Evolutionary conservation across 1,140 invertebrate genomes (phyloP), one percentile per base, ranked within the genome.

Genomic region (Helicoverpa armigera): DNA sequence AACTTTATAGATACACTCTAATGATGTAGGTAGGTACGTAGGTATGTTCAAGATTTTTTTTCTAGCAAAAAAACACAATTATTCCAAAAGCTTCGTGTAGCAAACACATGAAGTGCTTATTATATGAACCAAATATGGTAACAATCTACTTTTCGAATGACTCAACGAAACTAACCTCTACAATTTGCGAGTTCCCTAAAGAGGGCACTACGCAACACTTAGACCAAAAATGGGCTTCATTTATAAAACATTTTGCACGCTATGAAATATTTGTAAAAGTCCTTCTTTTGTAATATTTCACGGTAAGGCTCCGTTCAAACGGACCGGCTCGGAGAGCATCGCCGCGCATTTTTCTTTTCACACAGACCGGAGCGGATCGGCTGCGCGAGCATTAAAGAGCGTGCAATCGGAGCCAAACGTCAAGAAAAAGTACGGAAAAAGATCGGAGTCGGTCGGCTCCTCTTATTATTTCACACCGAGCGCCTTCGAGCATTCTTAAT

Each of bases 191-290:
- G 65, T 14, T 56, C 43, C 60, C 18, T 14, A 53, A 31, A 54
- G 12, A 74, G 61, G 16, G 23, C 48, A 51, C 31, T 74, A 53
- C 77, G 72, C 75, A 82, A 81, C 73, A 51, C 50, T 61, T 82
- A 76, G 50, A 48, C 58, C 80, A 69, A 84, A 85, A 83, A 82
- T 79, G 75, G 80, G 60, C 14, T 56, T 51, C 63, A 18, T 73
- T 82, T 81, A 72, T 72, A 16, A 50, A 82, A 11, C 54, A 77
- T 82, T 86, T 85, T 70, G 77, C 80, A 80, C 75, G 85, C 80
- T 80, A 81, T 81, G 81, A 63, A 83, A 82, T 51, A 16, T 43
- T 9, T 65, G 61, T 82, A 69, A 80, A 81, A 82, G 50, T 81
- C 75, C 74, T 77, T 82, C 74, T 83, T 80, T 83, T 79, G 51